Evolutionary conservation across 2,888 invertebrate species (phyloP).

Genomic region (Chrysolina oricalcia): DNA sequence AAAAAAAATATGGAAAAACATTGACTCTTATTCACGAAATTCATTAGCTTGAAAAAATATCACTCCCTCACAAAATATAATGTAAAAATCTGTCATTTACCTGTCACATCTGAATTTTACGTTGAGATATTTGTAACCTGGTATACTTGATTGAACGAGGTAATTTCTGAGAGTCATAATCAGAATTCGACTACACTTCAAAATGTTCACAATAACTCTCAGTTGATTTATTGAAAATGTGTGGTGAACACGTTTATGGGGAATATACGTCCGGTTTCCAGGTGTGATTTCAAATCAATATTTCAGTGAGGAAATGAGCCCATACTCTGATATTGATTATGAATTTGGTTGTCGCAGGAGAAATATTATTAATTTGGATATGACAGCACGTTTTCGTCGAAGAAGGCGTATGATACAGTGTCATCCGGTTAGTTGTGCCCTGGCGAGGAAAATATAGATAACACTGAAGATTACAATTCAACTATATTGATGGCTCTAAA

Average conservation of each 20-base stretch:
- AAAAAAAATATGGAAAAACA: no score
- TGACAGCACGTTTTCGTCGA: no score
- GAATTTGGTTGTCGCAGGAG: not conserved
- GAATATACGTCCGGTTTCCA: no score
- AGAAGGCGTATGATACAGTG: no score
- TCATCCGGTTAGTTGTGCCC: no score
- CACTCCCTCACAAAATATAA: no score
- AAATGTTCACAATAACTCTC: not conserved
- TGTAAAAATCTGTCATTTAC: not conserved
- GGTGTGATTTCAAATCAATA: not conserved
- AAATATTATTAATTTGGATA: no score
- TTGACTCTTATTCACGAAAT: no score
- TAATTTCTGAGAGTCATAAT: not conserved
- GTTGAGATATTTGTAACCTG: constrained; percentile 38
- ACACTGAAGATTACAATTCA: no score
- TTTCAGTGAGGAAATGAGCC: not conserved
- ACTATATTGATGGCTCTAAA: no score
- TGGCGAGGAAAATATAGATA: no score
- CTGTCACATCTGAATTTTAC: constrained; percentile 15
- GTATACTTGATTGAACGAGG: constrained; percentile 6
- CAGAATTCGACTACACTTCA: not conserved
- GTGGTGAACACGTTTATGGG: not conserved
- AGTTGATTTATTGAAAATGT: not conserved
- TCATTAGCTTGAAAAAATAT: no score
- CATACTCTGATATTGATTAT: not conserved